These are phyloP conservation scores for Chelonoidis abingdonii DNA, from an alignment of 2,113 vertebrate species.

Conservation along the genomic window DNA sequence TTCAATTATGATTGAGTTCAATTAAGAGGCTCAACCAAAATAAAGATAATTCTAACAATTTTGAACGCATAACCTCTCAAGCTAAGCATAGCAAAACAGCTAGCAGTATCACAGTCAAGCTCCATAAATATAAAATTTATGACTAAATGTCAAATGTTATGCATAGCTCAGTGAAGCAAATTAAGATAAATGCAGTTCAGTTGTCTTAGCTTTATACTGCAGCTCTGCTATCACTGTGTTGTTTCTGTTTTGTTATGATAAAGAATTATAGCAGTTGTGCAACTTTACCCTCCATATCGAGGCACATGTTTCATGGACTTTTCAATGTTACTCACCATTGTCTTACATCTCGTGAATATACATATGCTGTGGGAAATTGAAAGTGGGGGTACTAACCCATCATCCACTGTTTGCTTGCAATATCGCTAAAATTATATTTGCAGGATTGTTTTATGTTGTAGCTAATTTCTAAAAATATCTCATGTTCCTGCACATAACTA, in stretches of 20 bases:
- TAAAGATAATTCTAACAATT: slow-evolving; percentile 24
- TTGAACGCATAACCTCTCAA: slow-evolving; percentile 25
- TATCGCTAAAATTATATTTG: neutral
- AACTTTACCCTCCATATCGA: slow-evolving; percentile 22
- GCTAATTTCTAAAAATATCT: neutral
- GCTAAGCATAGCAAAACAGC: slow-evolving; percentile 12
- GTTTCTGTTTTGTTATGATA: slow-evolving; percentile 54
- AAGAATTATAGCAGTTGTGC: slow-evolving; percentile 45
- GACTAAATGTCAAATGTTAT: slow-evolving; percentile 47
- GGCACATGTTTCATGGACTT: slow-evolving; percentile 10
- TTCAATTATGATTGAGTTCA: slow-evolving; percentile 10
- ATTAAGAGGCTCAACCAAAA: neutral
- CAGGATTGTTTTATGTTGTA: neutral
- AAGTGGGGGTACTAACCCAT: neutral
- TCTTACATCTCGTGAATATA: neutral
- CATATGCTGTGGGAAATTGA: neutral
- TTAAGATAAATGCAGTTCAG: slow-evolving; percentile 61
- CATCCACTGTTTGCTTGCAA: neutral
- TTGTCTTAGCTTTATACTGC: slow-evolving; percentile 39
- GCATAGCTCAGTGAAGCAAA: slow-evolving; percentile 57
- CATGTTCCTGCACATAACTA: neutral
- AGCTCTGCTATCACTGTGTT: slow-evolving; percentile 3
- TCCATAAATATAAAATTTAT: slow-evolving; percentile 36
- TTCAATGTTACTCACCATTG: neutral
- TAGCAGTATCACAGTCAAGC: slow-evolving; percentile 8